phyloP scores from a whole-genome alignment of 2,888 invertebrate species.

The Mimumesa dahlbomi region DNA sequence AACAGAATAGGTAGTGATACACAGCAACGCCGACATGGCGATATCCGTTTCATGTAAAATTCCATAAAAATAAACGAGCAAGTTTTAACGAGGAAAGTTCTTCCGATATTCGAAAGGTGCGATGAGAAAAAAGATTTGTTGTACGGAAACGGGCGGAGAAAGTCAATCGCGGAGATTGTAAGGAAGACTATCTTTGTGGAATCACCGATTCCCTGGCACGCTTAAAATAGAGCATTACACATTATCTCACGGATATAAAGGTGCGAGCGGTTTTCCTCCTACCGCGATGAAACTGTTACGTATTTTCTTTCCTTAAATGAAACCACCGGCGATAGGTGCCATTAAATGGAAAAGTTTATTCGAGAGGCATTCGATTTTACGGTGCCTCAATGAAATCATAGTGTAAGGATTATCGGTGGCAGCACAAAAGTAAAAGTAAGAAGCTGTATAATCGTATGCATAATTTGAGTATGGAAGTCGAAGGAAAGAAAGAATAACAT shows the following conservation, averaged over 20 bases:
- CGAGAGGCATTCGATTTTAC: not conserved
- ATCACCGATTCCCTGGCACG: constrained; percentile 3
- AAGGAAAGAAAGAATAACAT: no score
- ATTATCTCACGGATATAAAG: constrained; percentile 2
- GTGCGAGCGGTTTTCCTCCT: constrained; percentile 18
- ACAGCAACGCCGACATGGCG: no score
- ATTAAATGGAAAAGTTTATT: not conserved
- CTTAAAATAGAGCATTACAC: constrained; percentile 23
- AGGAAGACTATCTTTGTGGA: constrained; percentile 44
- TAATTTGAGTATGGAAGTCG: no score
- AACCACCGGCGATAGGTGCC: not conserved
- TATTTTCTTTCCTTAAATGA: not conserved
- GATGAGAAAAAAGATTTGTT: constrained; percentile 54
- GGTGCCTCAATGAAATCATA: not conserved
- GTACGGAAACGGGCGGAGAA: constrained; percentile 58
- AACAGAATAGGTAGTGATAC: no score
- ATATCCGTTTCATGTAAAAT: not conserved
- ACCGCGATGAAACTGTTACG: not conserved
- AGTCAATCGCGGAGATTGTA: constrained; percentile 45
- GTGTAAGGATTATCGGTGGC: not conserved
- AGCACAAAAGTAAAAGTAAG: not conserved
- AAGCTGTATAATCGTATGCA: no score
- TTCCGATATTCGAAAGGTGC: constrained; percentile 58
- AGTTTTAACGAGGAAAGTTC: constrained; percentile 37
- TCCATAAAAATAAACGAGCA: constrained; percentile 9